These are phyloP conservation scores for Eupeodes luniger DNA, from an alignment of 2,888 invertebrate species.

Conservation along the genomic window DNA sequence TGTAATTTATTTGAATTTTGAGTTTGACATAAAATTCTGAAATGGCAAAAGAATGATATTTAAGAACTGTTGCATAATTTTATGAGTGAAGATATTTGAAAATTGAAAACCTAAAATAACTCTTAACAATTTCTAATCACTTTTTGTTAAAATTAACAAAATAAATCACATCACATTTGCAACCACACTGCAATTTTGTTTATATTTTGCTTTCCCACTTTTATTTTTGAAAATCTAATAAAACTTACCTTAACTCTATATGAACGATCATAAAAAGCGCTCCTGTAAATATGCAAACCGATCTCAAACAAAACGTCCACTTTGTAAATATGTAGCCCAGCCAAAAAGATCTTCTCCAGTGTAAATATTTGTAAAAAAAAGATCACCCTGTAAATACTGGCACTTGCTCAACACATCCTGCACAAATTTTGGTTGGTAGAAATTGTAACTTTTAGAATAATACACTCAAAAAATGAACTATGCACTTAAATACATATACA, in stretches of 20 bases:
- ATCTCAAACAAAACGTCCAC: conserved; percentile 25
- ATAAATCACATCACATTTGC: conserved; percentile 35
- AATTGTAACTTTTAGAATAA: background rate
- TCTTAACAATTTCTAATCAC: conserved; percentile 8
- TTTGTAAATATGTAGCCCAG: conserved; percentile 39
- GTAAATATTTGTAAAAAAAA: conserved; percentile 31
- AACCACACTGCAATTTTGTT: conserved; percentile 71
- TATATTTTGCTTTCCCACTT: conserved; percentile 52
- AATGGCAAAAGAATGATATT: no score
- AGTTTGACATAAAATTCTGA: no score
- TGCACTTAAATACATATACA: conserved; percentile 48
- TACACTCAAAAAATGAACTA: conserved; percentile 15
- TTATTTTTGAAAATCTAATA: conserved; percentile 34
- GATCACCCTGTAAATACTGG: conserved; percentile 52
- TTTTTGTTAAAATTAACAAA: background rate
- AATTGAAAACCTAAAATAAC: conserved; percentile 6
- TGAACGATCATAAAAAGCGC: conserved; percentile 5
- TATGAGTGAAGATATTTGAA: conserved; percentile 4
- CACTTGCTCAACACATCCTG: conserved; percentile 49
- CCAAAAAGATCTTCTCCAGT: conserved; percentile 28
- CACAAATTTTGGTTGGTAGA: conserved; percentile 34
- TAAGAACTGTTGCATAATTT: no score
- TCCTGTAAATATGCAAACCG: conserved; percentile 54
- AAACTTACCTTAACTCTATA: conserved; percentile 8
- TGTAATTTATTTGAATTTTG: background rate